These are phyloP conservation scores for Carcharodon carcharias DNA, from an alignment of 2,797 vertebrate species.

Conservation along the genomic window DNA sequence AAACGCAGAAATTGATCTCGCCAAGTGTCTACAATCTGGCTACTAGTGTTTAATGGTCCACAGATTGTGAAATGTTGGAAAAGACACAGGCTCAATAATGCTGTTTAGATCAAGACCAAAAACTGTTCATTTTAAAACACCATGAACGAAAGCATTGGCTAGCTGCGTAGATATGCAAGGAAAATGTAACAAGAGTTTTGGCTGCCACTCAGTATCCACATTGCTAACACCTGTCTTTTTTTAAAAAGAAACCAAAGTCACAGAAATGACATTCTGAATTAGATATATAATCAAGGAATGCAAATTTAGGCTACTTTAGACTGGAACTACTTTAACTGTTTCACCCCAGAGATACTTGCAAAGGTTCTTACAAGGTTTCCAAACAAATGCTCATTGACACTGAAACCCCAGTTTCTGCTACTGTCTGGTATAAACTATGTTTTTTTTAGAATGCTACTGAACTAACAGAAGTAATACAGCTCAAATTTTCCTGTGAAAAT, in stretches of 20 bases:
- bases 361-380: slow-evolving; percentile 3
- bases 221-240: not conserved
- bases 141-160: not conserved
- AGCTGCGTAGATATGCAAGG: not conserved
- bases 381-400: not conserved
- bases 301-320: not conserved
- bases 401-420: not conserved
- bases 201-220: not conserved
- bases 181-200: not conserved
- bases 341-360: slow-evolving; percentile 12
- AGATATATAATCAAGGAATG: slow-evolving; percentile 10
- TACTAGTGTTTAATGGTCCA: not conserved
- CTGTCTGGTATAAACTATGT: not conserved
- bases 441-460: not conserved
- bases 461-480: not conserved
- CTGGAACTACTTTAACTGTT: not conserved
- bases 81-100: not conserved
- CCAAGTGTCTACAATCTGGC: not conserved
- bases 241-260: slow-evolving; percentile 11
- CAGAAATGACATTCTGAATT: not conserved
- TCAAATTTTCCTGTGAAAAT: not conserved
- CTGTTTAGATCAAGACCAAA: not conserved
- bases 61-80: not conserved
- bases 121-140: not conserved
- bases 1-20: not conserved